phyloP scores from a whole-genome alignment of 2,797 vertebrate species.

The Manis javanica region DNA sequence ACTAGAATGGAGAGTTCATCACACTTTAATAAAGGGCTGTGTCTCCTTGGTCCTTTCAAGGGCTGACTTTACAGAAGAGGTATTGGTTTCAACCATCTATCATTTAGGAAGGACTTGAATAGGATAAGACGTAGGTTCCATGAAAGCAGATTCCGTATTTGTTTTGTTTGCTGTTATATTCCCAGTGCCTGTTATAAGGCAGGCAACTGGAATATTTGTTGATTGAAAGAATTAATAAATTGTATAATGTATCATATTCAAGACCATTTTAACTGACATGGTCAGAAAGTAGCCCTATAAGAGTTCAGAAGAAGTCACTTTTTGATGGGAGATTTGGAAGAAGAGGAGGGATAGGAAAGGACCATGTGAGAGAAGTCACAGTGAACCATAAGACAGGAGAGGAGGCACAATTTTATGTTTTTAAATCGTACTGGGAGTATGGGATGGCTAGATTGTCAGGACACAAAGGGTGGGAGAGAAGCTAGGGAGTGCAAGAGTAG shows the following conservation, averaged over 20 bases:
- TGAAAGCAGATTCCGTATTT: background rate
- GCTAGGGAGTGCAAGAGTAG: background rate
- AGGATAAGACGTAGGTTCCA: background rate
- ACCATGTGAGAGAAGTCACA: background rate
- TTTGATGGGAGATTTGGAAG: background rate
- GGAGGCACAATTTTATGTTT: background rate
- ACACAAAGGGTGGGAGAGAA: background rate
- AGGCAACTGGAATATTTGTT: background rate
- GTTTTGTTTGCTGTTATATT: constrained; percentile 15
- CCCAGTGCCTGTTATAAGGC: background rate
- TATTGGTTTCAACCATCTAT: background rate
- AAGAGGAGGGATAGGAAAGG: background rate
- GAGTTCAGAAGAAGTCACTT: background rate
- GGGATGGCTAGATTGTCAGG: background rate
- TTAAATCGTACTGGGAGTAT: background rate
- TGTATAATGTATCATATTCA: background rate
- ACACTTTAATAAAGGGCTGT: background rate
- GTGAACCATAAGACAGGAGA: background rate
- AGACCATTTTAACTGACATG: background rate
- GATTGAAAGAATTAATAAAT: constrained; percentile 25
- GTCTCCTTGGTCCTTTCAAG: background rate
- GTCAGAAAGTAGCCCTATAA: background rate
- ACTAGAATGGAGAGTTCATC: background rate
- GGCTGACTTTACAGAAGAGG: background rate
- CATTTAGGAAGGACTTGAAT: background rate